Base-by-base conservation (phyloP, 2,113 vertebrate genomes). In the Caracal caracal region DNA sequence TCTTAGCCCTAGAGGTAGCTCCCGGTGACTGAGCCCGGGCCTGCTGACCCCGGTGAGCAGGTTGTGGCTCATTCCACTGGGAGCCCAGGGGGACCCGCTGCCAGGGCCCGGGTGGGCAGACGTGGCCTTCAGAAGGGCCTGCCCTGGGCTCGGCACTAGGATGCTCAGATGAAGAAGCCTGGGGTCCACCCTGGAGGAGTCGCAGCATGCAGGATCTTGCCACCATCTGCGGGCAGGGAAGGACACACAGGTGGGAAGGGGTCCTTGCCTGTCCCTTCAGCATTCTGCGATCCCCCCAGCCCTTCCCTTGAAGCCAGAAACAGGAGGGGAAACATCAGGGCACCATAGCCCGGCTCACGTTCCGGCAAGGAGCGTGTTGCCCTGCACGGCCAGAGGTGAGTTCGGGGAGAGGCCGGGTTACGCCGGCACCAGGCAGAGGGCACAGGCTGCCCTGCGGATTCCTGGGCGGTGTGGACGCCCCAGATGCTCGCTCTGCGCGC, bases 281-380 rank as follows among this genome's bases (percentile, higher is more conserved):
- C 53, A 26, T 26, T 37, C 19, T 24, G 24, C 4, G 12, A 1
- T 33, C 7, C 35, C 61, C 47, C 16, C 6, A 37, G 26, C 17
- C 1, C n/a, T 7, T 61, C 26, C 17, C 71, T 79, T 8, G 8
- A 30, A 17, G 7, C 70, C 15, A 7, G 37, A 89, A 22, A 24
- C 37, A 70, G 35, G n/a, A 87, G 4, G 70, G 47, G 43, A 75
- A 66, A 17, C 66, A 19, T 33, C 2, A 1, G 1, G 0, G 12
- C 19, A 16, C 20, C 0, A 3, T 0, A 15, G 2, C 6, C 22
- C 5, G 24, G 22, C 13, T 61, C 24, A 1, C 11, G 5, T 37
- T 47, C 53, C 43, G 22, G 35, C 66, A 22, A 35, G 4, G 12
- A 28, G 19, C 56, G 0, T 40, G 0, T 49, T 73, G 35, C 28